Evolutionary conservation across 2,113 vertebrate genomes (phyloP), one percentile per base, ranked within the genome.

Genomic region (Diadophis punctatus): DNA sequence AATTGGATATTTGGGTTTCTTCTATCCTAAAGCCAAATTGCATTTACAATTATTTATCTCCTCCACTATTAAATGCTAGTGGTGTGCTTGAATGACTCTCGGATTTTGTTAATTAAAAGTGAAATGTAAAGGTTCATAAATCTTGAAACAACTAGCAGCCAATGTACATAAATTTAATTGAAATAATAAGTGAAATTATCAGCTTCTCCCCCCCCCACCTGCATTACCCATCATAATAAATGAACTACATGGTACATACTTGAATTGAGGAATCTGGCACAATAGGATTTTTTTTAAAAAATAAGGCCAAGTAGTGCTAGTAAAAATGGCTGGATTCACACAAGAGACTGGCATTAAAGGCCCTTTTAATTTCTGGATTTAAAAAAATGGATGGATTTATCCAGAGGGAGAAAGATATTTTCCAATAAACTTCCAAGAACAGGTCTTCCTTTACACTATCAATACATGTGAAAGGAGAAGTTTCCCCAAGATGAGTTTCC

Each of bases 81-180:
- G 58, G 6, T 10, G 58, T 25, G 22, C 48, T 9, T 49, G 89
- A 56, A 43, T 53, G 46, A 88, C 91, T 96, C 94, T 86, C 93
- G 92, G 88, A 95, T 88, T 85, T n/a, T 90, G 23, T 4, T 93
- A 95, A 58, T 93, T 95, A 95, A 93, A 95, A 90, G 90, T 14
- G 60, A 94, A 95, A 91, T n/a, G 0, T 86, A 56, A 74, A 92
- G 8, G 16, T 91, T 89, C 34, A 27, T 94, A 91, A 93, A 90
- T 93, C 34, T 88, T 92, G 80, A 27, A 92, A 43, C 91, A 96
- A 52, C 5, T 55, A 86, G n/a, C 68, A 20, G 0, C 55, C 84
- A 86, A 8, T 74, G 2, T 86, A 91, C 23, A 92, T 52, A 92
- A 30, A 53, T 92, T 86, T 90, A 90, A 87, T 55, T 48, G 52